Percentiles rank a stretch among this genome's conserved stretches.
These are phyloP conservation scores for Acholoe squamosa DNA, from an alignment of 2,888 invertebrate genomes.

Conservation along the genomic window DNA sequence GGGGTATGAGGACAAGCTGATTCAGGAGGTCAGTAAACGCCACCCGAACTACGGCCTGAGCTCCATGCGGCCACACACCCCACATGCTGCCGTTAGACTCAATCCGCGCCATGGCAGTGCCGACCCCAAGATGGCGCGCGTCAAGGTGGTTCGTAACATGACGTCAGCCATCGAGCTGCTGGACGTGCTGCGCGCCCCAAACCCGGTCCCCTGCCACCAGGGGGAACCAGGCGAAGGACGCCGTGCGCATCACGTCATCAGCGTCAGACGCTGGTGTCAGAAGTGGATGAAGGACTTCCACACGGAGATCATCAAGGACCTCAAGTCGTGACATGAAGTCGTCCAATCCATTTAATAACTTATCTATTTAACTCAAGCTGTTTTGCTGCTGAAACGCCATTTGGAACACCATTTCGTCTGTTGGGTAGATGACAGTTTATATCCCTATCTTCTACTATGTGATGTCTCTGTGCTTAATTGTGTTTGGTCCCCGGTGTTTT, in stretches of 20 bases:
- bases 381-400: neutral
- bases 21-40: neutral
- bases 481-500: too few species aligned
- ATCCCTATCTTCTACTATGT: too few species aligned
- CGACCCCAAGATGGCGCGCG: neutral
- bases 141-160: neutral
- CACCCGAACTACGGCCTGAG: neutral
- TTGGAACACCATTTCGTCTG: neutral
- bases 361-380: neutral
- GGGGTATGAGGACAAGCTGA: constrained; percentile 78
- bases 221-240: neutral
- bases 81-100: neutral
- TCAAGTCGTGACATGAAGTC: neutral
- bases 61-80: neutral
- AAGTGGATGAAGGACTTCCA: neutral
- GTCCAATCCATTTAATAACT: too few species aligned
- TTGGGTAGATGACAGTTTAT: too few species aligned
- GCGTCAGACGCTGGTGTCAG: constrained; percentile 29
- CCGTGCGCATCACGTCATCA: neutral
- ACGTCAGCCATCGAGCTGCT: neutral
- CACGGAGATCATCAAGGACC: neutral
- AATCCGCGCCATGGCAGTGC: neutral
- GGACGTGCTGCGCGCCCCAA: neutral
- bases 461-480: too few species aligned
- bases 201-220: neutral